These are phyloP conservation scores for Melanaphis sacchari DNA, from an alignment of 1,140 invertebrate genomes.

Conservation along the genomic window DNA sequence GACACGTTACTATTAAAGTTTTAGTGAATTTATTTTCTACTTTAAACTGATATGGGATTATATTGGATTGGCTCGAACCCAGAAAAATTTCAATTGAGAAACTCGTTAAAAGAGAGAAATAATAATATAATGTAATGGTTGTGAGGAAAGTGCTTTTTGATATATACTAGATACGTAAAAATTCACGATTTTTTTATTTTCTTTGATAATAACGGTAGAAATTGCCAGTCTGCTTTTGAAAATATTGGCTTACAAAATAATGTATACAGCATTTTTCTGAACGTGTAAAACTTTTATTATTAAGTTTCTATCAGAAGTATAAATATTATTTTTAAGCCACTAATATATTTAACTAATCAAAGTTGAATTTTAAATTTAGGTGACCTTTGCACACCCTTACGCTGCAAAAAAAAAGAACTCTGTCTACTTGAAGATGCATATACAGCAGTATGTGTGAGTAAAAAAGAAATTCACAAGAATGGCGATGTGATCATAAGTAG, in stretches of 20 bases:
- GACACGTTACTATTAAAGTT: neutral
- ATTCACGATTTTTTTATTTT: neutral
- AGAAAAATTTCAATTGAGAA: neutral
- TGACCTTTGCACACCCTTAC: slow-evolving; percentile 83
- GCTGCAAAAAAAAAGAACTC: slow-evolving; percentile 87
- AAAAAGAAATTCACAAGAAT: slow-evolving; percentile 83
- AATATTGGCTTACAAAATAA: neutral
- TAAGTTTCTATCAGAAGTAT: neutral
- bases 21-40: neutral
- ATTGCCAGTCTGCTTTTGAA: neutral
- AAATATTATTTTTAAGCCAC: neutral
- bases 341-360: neutral
- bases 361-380: slow-evolving; percentile 68
- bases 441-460: slow-evolving; percentile 86
- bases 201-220: neutral
- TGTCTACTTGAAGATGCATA: slow-evolving; percentile 84
- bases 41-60: neutral
- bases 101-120: neutral
- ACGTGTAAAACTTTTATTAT: neutral
- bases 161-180: neutral
- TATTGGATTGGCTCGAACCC: neutral
- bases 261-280: neutral
- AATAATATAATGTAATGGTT: neutral
- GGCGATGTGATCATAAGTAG: slow-evolving; percentile 68
- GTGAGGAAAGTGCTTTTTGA: neutral